Conservation (phyloP, 2,797 vertebrate species). For the Cichlasoma orientale region DNA sequence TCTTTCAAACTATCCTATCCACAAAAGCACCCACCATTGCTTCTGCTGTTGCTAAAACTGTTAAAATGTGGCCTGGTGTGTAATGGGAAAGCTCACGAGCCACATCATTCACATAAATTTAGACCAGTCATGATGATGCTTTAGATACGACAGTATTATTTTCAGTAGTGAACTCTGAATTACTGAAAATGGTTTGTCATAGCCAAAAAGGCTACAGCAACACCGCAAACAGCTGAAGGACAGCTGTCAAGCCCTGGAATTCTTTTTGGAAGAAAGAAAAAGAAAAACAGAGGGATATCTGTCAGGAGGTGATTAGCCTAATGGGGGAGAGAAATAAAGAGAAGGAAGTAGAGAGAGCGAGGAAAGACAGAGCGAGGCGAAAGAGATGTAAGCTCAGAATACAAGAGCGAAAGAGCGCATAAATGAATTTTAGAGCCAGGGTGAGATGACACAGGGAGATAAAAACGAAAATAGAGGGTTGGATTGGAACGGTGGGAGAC, state of each 20-base stretch:
- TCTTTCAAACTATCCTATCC: background rate
- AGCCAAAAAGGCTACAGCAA: conserved; percentile 16
- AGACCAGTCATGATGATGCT: background rate
- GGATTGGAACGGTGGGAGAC: conserved; percentile 66
- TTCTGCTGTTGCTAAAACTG: background rate
- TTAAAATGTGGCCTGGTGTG: no score
- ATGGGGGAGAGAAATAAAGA: conserved; percentile 10
- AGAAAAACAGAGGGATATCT: conserved; percentile 14
- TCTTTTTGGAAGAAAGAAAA: conserved; percentile 7
- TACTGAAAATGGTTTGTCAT: background rate
- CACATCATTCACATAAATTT: background rate
- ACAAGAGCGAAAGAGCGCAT: conserved; percentile 34
- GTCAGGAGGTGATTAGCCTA: conserved; percentile 16
- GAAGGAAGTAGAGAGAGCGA: background rate
- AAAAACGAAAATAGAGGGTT: conserved; percentile 58
- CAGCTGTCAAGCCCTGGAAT: conserved; percentile 46
- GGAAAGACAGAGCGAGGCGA: conserved; percentile 1
- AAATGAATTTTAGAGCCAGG: conserved; percentile 66
- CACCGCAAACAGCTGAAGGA: conserved; percentile 30
- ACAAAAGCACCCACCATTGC: background rate
- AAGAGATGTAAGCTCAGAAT: conserved; percentile 8
- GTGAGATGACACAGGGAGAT: conserved; percentile 70
- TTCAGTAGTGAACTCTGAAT: background rate
- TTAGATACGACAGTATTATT: no score
- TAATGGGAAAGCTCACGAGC: background rate